Percentiles rank a stretch among this genome's conserved stretches.
Evolutionary conservation across 2,888 invertebrate genomes (phyloP).

Genomic region (Caenorhabditis japonica): DNA sequence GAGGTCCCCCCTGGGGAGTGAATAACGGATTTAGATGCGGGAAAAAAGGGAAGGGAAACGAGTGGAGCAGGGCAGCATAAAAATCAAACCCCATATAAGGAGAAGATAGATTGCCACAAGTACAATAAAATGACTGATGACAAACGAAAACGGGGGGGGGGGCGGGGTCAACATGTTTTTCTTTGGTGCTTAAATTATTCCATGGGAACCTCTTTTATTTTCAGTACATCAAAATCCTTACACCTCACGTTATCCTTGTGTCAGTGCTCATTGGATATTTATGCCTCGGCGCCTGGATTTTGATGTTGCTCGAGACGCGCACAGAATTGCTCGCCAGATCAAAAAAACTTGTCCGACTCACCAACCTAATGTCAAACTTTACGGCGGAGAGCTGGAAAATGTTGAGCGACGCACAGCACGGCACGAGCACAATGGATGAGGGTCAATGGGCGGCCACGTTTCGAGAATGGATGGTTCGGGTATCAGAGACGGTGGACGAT

Average conservation of each 20-base stretch:
- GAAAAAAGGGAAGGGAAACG: conserved; percentile 3
- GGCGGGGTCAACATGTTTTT: no score
- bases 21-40: conserved; percentile 37
- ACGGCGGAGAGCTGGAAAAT: conserved; percentile 73
- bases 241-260: conserved; percentile 76
- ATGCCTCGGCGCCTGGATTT: conserved; percentile 76
- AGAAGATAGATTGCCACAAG: conserved; percentile 48
- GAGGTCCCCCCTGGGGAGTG: conserved; percentile 38
- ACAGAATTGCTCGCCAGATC: conserved; percentile 71
- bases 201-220: conserved; percentile 20
- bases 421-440: conserved; percentile 65
- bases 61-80: conserved; percentile 9
- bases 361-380: conserved; percentile 75
- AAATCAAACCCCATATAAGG: conserved; percentile 45
- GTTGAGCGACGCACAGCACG: conserved; percentile 72
- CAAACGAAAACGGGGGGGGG: conserved; percentile 9
- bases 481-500: conserved; percentile 74
- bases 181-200: background rate
- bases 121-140: conserved; percentile 51
- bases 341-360: conserved; percentile 68
- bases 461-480: conserved; percentile 73
- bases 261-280: conserved; percentile 76
- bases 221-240: conserved; percentile 77
- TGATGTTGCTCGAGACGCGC: conserved; percentile 75
- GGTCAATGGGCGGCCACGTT: conserved; percentile 71